Evolutionary conservation across 2,113 vertebrate species (phyloP), one percentile per base, ranked within the genome.

Genomic region (Cepphus grylle): DNA sequence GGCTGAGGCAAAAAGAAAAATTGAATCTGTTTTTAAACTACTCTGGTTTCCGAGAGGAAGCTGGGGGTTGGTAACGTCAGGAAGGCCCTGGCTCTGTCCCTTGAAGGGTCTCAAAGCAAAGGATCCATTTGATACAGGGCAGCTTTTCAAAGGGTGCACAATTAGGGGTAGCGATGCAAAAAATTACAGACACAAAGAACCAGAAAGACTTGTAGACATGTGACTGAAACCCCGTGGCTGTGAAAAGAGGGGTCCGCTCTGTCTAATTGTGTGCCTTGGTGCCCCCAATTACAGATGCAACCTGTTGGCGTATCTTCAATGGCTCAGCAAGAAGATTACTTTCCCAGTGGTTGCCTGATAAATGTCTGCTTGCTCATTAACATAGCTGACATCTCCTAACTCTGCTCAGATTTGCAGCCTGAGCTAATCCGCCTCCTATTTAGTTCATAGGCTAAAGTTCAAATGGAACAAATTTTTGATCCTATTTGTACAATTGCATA

Each of bases 371-470:
- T 47, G 36, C 70, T 91, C 3, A 4, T 91, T 94, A 89, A 62
- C 81, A 90, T 12, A 82, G 30, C 34, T 82, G 81, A 67, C 63
- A 65, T 87, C 80, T 94, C 78, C 52, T 76, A 77, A 45, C 63
- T 83, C 76, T 58, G 12, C 63, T 91, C 43, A 76, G 30, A 72
- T 91, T 52, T 55, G 32, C 29, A 88, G 81, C 32, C 66, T 63
- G 58, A 80, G 73, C 32, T 94, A 73, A 77, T 63, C 80, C 23
- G 4, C 29, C 43, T 49, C n/a, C 23, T 58, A 42, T 87, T 73
- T 85, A 91, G 62, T 70, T 93, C 81, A 66, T 5, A 82, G 72
- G 86, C 56, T 8, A 3, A 95, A 95, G 86, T 89, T 94, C 81
- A 95, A 87, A 94, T 26, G 50, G 55, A 94, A 78, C 5, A 71